A percentile compares a stretch with the other conserved stretches of the same genome.
Evolutionary conservation across 2,113 vertebrate species (phyloP).

Genomic region (Anas platyrhynchos): DNA sequence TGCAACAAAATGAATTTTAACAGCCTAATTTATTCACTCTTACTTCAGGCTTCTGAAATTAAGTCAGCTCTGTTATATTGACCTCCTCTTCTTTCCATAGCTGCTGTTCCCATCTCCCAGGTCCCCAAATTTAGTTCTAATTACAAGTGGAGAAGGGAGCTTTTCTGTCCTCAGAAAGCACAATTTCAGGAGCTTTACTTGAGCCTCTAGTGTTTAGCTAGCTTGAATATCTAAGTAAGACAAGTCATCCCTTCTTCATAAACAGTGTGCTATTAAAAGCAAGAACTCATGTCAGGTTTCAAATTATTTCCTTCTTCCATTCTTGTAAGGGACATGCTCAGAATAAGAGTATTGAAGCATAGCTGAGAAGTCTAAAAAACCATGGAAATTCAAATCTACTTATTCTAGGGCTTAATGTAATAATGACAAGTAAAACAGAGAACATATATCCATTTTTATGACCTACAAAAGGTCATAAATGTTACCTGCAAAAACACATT

Average conservation of each 20-base stretch:
- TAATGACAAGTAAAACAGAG: not conserved
- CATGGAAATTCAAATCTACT: not conserved
- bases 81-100: not conserved
- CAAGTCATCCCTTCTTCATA: constrained; percentile 36
- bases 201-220: not conserved
- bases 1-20: constrained; percentile 39
- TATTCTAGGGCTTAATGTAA: not conserved
- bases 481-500: not conserved
- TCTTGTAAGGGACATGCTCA: not conserved
- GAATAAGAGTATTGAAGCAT: not conserved
- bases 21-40: not conserved
- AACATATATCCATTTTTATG: not conserved
- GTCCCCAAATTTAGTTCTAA: not conserved
- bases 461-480: not conserved
- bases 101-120: not conserved
- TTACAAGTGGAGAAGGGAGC: not conserved
- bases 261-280: constrained; percentile 32
- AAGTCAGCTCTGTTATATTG: not conserved
- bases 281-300: not conserved
- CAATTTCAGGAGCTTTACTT: not conserved
- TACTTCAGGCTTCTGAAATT: constrained; percentile 1
- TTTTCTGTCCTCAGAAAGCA: not conserved
- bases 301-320: constrained; percentile 30
- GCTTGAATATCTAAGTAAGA: constrained; percentile 15
- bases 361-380: constrained; percentile 5